Evolutionary conservation across 2,797 vertebrate genomes (phyloP).

Genomic region (Centropyge bicolor): DNA sequence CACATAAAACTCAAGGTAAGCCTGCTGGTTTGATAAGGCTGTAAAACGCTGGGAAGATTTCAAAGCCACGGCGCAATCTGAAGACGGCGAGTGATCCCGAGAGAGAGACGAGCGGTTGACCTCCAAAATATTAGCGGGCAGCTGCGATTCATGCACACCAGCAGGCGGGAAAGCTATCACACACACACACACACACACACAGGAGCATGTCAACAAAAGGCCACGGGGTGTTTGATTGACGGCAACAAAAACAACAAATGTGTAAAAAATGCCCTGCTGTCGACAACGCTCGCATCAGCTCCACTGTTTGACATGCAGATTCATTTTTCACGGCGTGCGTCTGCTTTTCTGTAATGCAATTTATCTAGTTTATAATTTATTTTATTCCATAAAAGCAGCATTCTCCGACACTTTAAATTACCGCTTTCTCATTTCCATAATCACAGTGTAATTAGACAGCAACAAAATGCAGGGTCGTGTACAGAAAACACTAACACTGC

Average conservation of each 20-base stretch:
- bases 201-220: slow-evolving; percentile 34
- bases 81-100: slow-evolving; percentile 9
- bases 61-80: slow-evolving; percentile 4
- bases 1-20: slow-evolving; percentile 64
- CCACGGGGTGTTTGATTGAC: slow-evolving; percentile 37
- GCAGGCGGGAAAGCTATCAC: slow-evolving; percentile 24
- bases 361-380: slow-evolving; percentile 45
- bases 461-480: slow-evolving; percentile 25
- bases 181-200: slow-evolving; percentile 8
- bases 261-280: slow-evolving; percentile 27
- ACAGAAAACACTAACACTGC: slow-evolving; percentile 17
- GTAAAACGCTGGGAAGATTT: slow-evolving; percentile 60
- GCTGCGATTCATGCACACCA: slow-evolving; percentile 27
- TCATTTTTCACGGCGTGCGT: not conserved
- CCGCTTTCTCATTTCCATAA: slow-evolving; percentile 52
- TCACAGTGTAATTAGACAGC: slow-evolving; percentile 56
- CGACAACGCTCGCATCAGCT: slow-evolving; percentile 5
- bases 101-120: slow-evolving; percentile 48
- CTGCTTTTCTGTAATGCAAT: slow-evolving; percentile 32
- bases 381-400: slow-evolving; percentile 51
- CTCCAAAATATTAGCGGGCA: slow-evolving; percentile 50
- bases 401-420: slow-evolving; percentile 40
- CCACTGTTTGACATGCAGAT: slow-evolving; percentile 41
- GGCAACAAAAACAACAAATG: slow-evolving; percentile 16
- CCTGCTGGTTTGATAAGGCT: slow-evolving; percentile 45